Evolutionary conservation across 1,140 invertebrate genomes (phyloP).

Genomic region (Planococcus citri): DNA sequence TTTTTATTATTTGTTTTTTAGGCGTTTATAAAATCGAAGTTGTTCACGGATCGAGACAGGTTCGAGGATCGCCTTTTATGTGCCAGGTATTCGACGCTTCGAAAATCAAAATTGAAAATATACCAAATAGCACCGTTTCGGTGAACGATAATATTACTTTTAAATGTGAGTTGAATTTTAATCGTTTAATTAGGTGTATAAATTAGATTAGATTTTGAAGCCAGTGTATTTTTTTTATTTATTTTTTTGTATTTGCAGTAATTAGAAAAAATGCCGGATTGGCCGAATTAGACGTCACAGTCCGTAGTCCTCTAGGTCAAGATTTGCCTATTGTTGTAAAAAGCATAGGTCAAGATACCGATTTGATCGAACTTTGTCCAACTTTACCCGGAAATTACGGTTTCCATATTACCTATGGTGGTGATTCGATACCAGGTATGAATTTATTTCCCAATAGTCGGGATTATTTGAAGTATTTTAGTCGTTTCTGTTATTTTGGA

Average conservation of each 20-base stretch:
- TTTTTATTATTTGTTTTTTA: conserved; percentile 31
- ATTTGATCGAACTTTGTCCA: conserved; percentile 73
- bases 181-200: neutral
- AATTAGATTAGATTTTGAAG: neutral
- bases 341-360: conserved; percentile 54
- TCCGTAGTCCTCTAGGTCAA: conserved; percentile 77
- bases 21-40: conserved; percentile 74
- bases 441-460: neutral
- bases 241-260: conserved; percentile 44
- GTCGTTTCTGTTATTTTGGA: neutral
- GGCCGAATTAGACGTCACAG: conserved; percentile 77
- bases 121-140: conserved; percentile 63
- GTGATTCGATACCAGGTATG: conserved; percentile 40
- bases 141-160: conserved; percentile 73
- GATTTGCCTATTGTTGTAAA: conserved; percentile 69
- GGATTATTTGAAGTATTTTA: neutral
- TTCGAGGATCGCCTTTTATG: conserved; percentile 89
- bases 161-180: conserved; percentile 63
- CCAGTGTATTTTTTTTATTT: neutral
- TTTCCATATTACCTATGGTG: conserved; percentile 76
- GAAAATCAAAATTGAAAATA: conserved; percentile 56
- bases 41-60: conserved; percentile 74
- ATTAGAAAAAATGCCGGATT: conserved; percentile 74
- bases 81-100: conserved; percentile 89
- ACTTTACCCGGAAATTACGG: conserved; percentile 78